Evolutionary conservation across 2,113 vertebrate species (phyloP).

Genomic region (Semicossyphus pulcher): DNA sequence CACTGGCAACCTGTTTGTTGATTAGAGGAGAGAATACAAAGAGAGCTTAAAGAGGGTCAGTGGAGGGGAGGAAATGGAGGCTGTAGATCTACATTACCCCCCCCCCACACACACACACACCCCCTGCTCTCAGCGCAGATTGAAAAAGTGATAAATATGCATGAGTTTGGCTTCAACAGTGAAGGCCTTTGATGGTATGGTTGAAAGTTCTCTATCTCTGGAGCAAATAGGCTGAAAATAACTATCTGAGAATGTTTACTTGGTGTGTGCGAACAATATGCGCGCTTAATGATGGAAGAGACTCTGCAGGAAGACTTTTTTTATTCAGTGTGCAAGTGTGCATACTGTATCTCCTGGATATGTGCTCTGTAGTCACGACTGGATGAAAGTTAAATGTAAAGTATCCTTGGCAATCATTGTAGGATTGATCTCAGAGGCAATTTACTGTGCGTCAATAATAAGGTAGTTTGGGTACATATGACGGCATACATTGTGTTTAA

Average conservation of each 20-base stretch:
- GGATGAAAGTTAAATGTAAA: too few species aligned
- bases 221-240: slow-evolving; percentile 72
- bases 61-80: slow-evolving; percentile 63
- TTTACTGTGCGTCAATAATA: too few species aligned
- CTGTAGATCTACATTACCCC: slow-evolving; percentile 40
- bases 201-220: slow-evolving; percentile 63
- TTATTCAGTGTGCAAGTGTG: neutral
- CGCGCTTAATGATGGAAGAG: slow-evolving; percentile 53
- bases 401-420: too few species aligned
- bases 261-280: slow-evolving; percentile 48
- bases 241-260: slow-evolving; percentile 58
- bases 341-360: slow-evolving; percentile 15
- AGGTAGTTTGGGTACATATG: too few species aligned
- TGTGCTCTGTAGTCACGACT: neutral
- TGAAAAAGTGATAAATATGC: slow-evolving; percentile 82
- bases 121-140: slow-evolving; percentile 63
- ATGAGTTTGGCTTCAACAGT: slow-evolving; percentile 72
- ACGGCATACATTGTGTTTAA: too few species aligned
- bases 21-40: slow-evolving; percentile 66
- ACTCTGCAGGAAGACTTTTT: slow-evolving; percentile 17
- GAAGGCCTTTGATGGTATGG: slow-evolving; percentile 70
- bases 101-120: too few species aligned
- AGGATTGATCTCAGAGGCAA: too few species aligned
- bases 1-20: slow-evolving; percentile 65
- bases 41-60: slow-evolving; percentile 58